Evolutionary conservation across 2,113 vertebrate species (phyloP).

Genomic region (Pavo muticus): DNA sequence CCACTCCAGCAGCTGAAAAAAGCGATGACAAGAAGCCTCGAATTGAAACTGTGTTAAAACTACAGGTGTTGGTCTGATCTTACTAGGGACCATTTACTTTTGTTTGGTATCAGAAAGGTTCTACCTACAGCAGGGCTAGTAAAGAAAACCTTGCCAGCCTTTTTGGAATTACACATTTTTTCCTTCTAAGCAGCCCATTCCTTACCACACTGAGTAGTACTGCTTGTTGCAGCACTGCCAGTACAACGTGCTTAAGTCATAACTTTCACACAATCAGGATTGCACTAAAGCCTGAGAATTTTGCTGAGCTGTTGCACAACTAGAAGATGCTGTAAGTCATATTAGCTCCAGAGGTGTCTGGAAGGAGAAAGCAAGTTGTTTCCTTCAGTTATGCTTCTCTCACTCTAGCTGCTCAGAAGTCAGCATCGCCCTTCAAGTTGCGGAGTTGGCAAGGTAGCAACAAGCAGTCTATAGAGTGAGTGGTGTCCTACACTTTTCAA

Average conservation of each 20-base stretch:
- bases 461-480: neutral
- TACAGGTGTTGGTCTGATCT: neutral
- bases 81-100: neutral
- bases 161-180: neutral
- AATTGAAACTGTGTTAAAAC: neutral
- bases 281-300: neutral
- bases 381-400: neutral
- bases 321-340: neutral
- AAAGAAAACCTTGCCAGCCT: neutral
- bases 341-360: neutral
- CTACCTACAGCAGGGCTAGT: neutral
- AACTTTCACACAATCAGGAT: neutral
- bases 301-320: neutral
- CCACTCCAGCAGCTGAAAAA: slow-evolving; percentile 92
- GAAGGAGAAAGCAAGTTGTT: neutral
- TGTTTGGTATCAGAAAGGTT: neutral
- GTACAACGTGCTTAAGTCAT: neutral
- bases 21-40: neutral
- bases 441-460: neutral
- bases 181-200: neutral
- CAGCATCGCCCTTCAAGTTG: neutral
- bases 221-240: neutral
- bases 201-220: neutral
- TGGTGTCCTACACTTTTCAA: neutral
- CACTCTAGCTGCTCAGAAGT: neutral